Evolutionary conservation across 1,140 invertebrate genomes (phyloP), one percentile per base, ranked within the genome.

Genomic region (Brachionus koreanus): DNA sequence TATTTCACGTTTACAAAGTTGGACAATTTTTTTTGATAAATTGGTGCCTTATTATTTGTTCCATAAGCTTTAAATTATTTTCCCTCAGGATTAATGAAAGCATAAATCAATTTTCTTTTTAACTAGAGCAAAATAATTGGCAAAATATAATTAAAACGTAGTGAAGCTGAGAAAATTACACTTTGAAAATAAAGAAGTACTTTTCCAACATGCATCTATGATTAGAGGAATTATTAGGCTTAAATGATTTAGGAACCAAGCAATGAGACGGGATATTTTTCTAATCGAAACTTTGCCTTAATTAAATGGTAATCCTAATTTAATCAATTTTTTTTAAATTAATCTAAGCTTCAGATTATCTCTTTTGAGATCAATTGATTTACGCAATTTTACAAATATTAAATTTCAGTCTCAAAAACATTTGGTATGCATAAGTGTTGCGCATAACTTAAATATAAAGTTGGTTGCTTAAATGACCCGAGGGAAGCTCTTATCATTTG

Each of bases 141-240:
- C 49, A 57, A 57, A 57, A 57, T 23, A 57, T 57, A 57, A 57
- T 57, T 57, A 57, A 57, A 57, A 57, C 49, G n/a, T 57, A 57
- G 49, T 23, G 16, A 57, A 57, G 49, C 49, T 57, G 49, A 57
- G 49, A 57, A 57, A 57, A 57, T 57, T 57, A 19, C 49, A 25
- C 49, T 57, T 19, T 9, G 19, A 57, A 57, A 19, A 57, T 19
- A 49, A 49, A 49, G 13, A 49, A 49, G 16, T 5, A n/a, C 6
- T 57, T 57, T 57, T 57, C 7, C 16, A 19, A 57, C 49, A 57
- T 57, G n/a, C 49, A 57, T 16, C 49, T 23, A 57, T 57, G 49
- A 57, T 57, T 57, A 23, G 9, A 23, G 49, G 49, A 57, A 57
- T 57, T 57, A 57, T 57, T 57, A 57, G 19, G 49, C 49, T 57